Conservation (phyloP, 2,113 vertebrate genomes). For the Xyliphius kryptos region DNA sequence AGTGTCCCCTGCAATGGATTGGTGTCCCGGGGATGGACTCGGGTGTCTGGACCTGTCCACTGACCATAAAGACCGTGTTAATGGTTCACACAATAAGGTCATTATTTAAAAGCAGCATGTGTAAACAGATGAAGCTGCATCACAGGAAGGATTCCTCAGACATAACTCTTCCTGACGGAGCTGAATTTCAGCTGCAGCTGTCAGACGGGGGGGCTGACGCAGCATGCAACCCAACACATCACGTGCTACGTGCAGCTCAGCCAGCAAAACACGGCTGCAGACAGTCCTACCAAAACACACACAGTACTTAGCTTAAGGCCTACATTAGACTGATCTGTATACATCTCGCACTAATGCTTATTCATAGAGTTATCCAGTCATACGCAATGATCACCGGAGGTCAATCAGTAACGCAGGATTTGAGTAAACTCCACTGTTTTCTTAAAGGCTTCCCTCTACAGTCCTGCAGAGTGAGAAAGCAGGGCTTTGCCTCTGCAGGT, state of each 20-base stretch:
- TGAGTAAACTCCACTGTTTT: neutral
- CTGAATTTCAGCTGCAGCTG: constrained; percentile 24
- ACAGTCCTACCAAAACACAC: neutral
- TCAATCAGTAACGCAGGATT: neutral
- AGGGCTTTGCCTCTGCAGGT: neutral
- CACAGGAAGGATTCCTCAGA: constrained; percentile 3
- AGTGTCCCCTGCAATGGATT: too few species aligned
- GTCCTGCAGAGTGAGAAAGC: neutral
- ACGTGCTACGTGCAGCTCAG: neutral
- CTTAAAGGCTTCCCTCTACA: neutral
- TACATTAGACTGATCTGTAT: neutral
- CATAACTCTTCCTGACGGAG: constrained; percentile 10
- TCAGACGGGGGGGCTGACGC: constrained; percentile 9
- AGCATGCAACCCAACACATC: neutral
- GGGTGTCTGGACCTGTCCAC: too few species aligned
- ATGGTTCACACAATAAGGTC: too few species aligned
- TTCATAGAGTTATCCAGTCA: neutral
- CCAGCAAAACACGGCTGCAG: neutral
- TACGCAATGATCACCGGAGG: neutral
- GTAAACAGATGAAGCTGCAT: neutral
- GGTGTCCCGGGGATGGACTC: too few species aligned
- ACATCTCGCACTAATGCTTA: neutral
- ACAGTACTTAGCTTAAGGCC: neutral
- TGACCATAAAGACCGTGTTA: too few species aligned
- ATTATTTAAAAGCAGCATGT: neutral